Percentiles rank a stretch among this genome's conserved stretches.
These are phyloP conservation scores for Hirtodrosophila trivittata DNA, from an alignment of 2,888 invertebrate species.

Conservation along the genomic window DNA sequence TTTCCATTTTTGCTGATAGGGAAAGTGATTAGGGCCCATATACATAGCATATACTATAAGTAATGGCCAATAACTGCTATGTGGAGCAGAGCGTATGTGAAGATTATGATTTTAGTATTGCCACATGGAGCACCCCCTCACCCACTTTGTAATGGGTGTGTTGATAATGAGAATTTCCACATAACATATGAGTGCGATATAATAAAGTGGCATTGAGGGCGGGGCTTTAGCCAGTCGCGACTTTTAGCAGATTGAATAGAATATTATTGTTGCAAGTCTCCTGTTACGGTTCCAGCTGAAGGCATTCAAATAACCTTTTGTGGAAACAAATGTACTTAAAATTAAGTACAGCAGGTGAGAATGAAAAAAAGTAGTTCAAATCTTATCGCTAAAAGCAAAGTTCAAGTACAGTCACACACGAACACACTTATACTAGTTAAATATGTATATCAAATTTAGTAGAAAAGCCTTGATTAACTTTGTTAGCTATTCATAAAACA, in stretches of 20 bases:
- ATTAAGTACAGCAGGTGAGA: conserved; percentile 41
- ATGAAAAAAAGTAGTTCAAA: conserved; percentile 28
- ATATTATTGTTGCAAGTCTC: too few relatives aligned
- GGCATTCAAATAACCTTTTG: too few relatives aligned
- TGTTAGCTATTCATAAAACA: conserved; percentile 29
- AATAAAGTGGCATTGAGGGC: neutral
- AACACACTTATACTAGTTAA: conserved; percentile 15
- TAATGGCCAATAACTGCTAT: conserved; percentile 19
- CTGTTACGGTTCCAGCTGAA: too few relatives aligned
- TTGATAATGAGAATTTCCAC: conserved; percentile 3
- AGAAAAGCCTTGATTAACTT: conserved; percentile 23
- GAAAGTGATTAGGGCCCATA: conserved; percentile 42
- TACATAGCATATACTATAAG: neutral
- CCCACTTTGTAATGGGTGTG: neutral
- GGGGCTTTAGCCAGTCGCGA: conserved; percentile 3
- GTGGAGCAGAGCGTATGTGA: conserved; percentile 5
- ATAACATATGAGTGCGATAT: conserved; percentile 11
- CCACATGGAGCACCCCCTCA: neutral
- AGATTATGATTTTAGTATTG: neutral
- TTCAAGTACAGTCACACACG: conserved; percentile 23
- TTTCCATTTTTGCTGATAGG: conserved; percentile 33
- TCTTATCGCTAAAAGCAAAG: conserved; percentile 46
- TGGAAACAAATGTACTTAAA: too few relatives aligned
- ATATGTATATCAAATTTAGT: conserved; percentile 1
- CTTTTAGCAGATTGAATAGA: conserved; percentile 8